Conservation (phyloP, 2,888 invertebrate species). For the Oscheius sp. region DNA sequence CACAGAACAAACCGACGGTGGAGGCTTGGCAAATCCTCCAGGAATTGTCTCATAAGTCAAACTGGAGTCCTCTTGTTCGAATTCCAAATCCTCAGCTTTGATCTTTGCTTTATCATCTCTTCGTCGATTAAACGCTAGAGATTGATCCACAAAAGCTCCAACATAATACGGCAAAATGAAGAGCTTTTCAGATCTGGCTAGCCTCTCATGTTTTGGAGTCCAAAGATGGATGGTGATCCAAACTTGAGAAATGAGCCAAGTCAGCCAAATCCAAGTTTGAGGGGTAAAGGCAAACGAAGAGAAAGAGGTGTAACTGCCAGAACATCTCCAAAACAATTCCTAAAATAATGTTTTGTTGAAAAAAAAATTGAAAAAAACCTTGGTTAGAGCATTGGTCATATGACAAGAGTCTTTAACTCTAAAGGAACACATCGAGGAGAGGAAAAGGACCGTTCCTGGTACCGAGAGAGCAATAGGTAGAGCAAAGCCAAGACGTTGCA, state of each 20-base stretch:
- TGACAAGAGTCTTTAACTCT: conserved; percentile 84
- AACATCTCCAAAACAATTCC: conserved; percentile 86
- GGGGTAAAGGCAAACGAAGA: conserved; percentile 53
- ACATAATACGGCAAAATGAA: conserved; percentile 94
- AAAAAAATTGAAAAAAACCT: conserved; percentile 64
- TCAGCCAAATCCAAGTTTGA: conserved; percentile 69
- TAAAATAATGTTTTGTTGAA: neutral
- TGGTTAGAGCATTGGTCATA: conserved; percentile 78
- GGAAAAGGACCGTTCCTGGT: conserved; percentile 82
- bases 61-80: conserved; percentile 64
- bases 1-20: conserved; percentile 63
- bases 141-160: conserved; percentile 89
- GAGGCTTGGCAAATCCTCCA: conserved; percentile 52
- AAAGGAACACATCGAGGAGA: conserved; percentile 72
- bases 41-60: conserved; percentile 67
- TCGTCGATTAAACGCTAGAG: conserved; percentile 87
- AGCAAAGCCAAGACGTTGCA: conserved; percentile 95
- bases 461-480: conserved; percentile 92
- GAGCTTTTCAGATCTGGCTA: conserved; percentile 88
- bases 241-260: conserved; percentile 77
- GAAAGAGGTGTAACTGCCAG: conserved; percentile 72
- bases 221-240: conserved; percentile 97
- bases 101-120: conserved; percentile 76
- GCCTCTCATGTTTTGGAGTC: conserved; percentile 95
- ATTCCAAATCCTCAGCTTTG: conserved; percentile 67